Base-by-base conservation (phyloP, 2,113 vertebrate species). In the Leptobrachium ailaonicum region DNA sequence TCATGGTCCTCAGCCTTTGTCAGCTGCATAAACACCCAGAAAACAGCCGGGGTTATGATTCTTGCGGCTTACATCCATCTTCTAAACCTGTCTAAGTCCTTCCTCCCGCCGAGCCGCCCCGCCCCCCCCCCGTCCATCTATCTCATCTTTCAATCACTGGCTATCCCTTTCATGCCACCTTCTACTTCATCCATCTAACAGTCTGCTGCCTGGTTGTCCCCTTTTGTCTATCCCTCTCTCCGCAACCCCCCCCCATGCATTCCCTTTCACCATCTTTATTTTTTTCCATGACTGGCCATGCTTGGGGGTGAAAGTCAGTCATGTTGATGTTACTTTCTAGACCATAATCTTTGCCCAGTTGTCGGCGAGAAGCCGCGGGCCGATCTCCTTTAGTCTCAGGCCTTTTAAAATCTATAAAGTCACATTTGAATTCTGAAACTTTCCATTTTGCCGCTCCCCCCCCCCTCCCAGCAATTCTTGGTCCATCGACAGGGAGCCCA, bases 21-120 rank as follows among this genome's bases (percentile, higher is more conserved):
- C 78, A 69, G 64, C 71, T 74, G 78, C 71, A 80, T 80, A 80
- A 73, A 81, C 70, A 60, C 78, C 78, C 78, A 80, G 71, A 80
- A 80, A 73, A 80, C 71, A 80, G 71, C 47, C 70, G 43, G 71
- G 77, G 63, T 80, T 66, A 80, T 80, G 77, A 80, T 10, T 80
- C 77, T 71, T 41, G 63, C 77, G 56, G 71, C 62, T 71, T 73
- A 44, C 77, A 80, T 80, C 50, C 77, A 80, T 80, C 77, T 80
- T 80, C 63, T 41, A 44, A 80, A 73, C 32, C 71, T 73, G 71
- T 80, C 77, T 73, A 73, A 66, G 66, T 71, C 71, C 50, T 72
- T 72, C 20, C 45, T 72, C n/a, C 50, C 20, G 73, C 63, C 77
- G 40, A 53, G 32, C 77, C 71, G 62, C 47, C 62, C 77, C 71